Conservation (phyloP, 2,888 invertebrate species). For the Thera britannica region DNA sequence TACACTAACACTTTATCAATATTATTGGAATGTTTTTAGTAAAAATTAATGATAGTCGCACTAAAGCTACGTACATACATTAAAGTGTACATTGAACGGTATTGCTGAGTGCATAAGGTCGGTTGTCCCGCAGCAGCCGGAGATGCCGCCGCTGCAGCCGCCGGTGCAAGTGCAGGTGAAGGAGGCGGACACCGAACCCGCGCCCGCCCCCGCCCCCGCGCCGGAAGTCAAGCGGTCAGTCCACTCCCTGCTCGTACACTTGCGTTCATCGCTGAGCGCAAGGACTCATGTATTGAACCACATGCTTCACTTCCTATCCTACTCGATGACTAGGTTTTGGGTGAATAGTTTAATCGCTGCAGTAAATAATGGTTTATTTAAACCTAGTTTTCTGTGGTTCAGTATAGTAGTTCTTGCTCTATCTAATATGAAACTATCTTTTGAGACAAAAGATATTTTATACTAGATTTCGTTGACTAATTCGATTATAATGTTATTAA, state of each 20-base stretch:
- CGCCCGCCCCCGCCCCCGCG: slow-evolving; percentile 36
- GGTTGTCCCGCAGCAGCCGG: slow-evolving; percentile 9
- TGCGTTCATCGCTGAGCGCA: background rate
- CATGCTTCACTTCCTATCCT: too few relatives aligned
- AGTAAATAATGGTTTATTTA: background rate
- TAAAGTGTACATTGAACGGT: background rate
- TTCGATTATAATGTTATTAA: background rate
- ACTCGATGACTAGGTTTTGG: too few relatives aligned
- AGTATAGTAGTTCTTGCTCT: background rate
- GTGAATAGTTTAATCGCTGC: too few relatives aligned
- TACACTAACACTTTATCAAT: too few relatives aligned
- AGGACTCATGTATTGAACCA: background rate
- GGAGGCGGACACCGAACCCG: slow-evolving; percentile 49
- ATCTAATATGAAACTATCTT: background rate
- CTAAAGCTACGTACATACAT: background rate
- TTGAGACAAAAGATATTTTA: background rate
- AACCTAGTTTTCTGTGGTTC: background rate
- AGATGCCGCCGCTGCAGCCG: slow-evolving; percentile 25
- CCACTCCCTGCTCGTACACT: background rate
- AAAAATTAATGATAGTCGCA: too few relatives aligned
- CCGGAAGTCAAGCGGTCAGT: slow-evolving; percentile 71
- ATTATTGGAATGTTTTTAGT: too few relatives aligned
- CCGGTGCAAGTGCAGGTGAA: slow-evolving; percentile 52
- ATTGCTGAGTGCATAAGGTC: background rate
- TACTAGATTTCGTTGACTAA: background rate